phyloP scores from a whole-genome alignment of 92 coral and sea anemone genomes.

The Epizoanthus rinbou region DNA sequence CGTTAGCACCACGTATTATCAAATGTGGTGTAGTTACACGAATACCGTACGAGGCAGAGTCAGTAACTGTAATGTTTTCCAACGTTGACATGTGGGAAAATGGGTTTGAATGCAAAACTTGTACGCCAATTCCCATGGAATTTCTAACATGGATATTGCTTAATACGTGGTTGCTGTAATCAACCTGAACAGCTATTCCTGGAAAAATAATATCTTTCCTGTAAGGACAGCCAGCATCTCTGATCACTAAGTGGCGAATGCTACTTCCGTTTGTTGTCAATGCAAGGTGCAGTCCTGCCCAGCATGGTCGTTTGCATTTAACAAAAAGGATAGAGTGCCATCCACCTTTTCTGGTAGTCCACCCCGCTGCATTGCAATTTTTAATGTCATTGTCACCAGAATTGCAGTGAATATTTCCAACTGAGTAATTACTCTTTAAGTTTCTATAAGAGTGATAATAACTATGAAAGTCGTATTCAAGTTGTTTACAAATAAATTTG shows the following conservation, averaged over 20 bases:
- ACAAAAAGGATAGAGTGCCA: slow-evolving; percentile 4
- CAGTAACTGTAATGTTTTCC: slow-evolving; percentile 31
- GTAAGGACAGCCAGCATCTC: slow-evolving; percentile 52
- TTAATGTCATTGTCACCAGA: slow-evolving; percentile 22
- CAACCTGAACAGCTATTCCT: slow-evolving; percentile 51
- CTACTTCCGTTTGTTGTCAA: slow-evolving; percentile 30
- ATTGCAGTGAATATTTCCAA: slow-evolving; percentile 42
- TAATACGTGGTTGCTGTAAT: slow-evolving; percentile 44
- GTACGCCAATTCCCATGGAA: slow-evolving; percentile 44
- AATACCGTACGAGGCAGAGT: slow-evolving; percentile 5
- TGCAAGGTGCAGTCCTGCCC: slow-evolving; percentile 60
- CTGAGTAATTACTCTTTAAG: not conserved
- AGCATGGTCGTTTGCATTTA: slow-evolving; percentile 47
- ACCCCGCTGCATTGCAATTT: slow-evolving; percentile 16
- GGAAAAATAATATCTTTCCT: slow-evolving; percentile 34
- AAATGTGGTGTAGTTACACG: not conserved
- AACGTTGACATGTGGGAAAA: slow-evolving; percentile 3
- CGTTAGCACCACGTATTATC: not conserved
- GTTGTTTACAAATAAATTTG: slow-evolving; percentile 36
- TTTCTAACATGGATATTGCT: slow-evolving; percentile 35
- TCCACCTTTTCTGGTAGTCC: slow-evolving; percentile 24
- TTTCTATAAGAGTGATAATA: not conserved
- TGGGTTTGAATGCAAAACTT: slow-evolving; percentile 50
- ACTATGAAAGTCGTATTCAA: not conserved
- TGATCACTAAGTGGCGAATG: slow-evolving; percentile 37